Percentiles rank a stretch among this genome's conserved stretches.
These are phyloP conservation scores for Muntiacus reevesi DNA, from an alignment of 2,113 vertebrate species.

Conservation along the genomic window DNA sequence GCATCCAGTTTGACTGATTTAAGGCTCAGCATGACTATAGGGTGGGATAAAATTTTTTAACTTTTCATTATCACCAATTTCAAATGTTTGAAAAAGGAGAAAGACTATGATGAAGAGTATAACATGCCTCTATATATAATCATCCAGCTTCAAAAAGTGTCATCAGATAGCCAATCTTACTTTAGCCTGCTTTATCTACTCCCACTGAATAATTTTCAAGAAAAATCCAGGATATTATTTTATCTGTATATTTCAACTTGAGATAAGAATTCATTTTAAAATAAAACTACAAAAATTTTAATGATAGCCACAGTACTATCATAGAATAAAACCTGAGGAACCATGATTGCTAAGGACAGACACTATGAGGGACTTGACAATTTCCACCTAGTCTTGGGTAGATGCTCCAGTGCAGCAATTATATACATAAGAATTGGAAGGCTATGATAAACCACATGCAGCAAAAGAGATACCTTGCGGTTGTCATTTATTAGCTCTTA, in stretches of 20 bases:
- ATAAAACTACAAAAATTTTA: background rate
- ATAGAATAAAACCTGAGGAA: background rate
- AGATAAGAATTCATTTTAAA: background rate
- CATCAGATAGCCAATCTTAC: background rate
- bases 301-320: background rate
- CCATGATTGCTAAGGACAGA: background rate
- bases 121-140: background rate
- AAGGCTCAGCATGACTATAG: background rate
- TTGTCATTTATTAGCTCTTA: background rate
- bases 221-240: background rate
- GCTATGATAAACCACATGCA: background rate
- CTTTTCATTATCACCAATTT: background rate
- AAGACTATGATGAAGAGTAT: background rate
- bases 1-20: background rate
- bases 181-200: background rate
- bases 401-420: background rate
- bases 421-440: background rate
- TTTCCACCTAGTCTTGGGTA: background rate
- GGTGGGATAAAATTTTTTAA: background rate
- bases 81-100: background rate
- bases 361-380: background rate
- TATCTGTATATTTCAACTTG: background rate
- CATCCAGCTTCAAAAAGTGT: background rate
- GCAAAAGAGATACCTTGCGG: background rate
- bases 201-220: background rate